Percentiles rank a stretch among this genome's conserved stretches.
These are phyloP conservation scores for Nephrotoma guestfalica DNA, from an alignment of 2,888 invertebrate species.

Conservation along the genomic window DNA sequence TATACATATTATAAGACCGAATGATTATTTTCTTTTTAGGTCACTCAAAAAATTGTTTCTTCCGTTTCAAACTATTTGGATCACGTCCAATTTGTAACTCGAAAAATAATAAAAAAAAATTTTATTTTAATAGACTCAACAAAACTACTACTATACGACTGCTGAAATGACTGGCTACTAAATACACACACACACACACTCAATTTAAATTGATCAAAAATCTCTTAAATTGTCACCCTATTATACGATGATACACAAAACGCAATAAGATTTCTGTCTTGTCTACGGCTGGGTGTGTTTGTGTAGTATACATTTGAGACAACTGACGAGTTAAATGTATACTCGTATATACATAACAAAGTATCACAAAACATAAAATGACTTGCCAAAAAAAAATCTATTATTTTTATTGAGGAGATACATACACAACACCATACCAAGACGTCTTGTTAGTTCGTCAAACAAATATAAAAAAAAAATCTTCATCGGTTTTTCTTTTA, in stretches of 20 bases:
- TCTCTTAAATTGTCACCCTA: neutral
- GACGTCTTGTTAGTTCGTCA: neutral
- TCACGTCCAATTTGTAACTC: neutral
- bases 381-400: neutral
- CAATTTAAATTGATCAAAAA: neutral
- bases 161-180: neutral
- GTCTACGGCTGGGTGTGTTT: neutral
- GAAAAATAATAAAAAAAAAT: neutral
- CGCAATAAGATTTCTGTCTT: neutral
- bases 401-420: neutral
- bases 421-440: neutral
- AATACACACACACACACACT: neutral
- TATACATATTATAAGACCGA: neutral
- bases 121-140: neutral
- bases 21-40: neutral
- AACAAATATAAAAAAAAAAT: neutral
- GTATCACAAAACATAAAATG: neutral
- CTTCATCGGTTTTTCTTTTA: neutral
- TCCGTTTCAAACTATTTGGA: neutral
- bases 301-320: neutral
- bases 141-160: neutral
- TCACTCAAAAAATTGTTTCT: neutral
- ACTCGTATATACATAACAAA: neutral
- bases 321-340: neutral
- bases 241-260: neutral